These are phyloP conservation scores for Lasioglossum oenotherae DNA, from an alignment of 2,888 invertebrate species.

Conservation along the genomic window DNA sequence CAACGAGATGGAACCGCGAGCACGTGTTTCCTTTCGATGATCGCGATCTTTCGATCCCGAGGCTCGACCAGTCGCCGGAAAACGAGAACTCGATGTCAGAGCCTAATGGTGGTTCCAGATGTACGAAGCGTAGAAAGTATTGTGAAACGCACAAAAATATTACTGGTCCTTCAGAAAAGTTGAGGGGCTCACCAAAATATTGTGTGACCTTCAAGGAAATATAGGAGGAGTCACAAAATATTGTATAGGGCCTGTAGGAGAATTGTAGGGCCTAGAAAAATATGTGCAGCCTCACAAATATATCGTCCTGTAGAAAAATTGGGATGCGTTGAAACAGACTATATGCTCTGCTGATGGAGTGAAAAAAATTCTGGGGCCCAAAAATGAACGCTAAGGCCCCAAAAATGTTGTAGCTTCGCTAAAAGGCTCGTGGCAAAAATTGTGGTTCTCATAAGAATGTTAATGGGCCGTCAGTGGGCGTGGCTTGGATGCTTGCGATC, in stretches of 20 bases:
- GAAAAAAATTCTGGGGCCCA: fast-evolving
- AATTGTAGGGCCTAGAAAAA: not conserved
- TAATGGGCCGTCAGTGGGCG: not conserved
- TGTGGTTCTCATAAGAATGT: not conserved
- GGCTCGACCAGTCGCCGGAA: not conserved
- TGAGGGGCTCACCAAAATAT: too few relatives aligned
- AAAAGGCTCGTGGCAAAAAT: not conserved
- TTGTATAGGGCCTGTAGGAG: not conserved
- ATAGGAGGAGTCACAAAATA: too few relatives aligned
- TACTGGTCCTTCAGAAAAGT: not conserved
- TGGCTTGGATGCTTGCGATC: not conserved
- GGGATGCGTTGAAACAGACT: not conserved
- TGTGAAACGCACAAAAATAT: not conserved
- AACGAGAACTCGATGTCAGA: not conserved
- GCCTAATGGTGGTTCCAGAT: not conserved
- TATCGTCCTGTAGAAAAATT: not conserved
- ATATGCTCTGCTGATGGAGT: not conserved
- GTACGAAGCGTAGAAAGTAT: not conserved
- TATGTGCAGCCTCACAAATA: not conserved
- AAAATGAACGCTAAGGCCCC: not conserved
- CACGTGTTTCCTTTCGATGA: not conserved
- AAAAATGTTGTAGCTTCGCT: not conserved
- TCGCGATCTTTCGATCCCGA: not conserved
- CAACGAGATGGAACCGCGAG: not conserved
- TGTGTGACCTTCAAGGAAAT: not conserved